Evolutionary conservation across 1,140 invertebrate species (phyloP).

Genomic region (Orius laevigatus): DNA sequence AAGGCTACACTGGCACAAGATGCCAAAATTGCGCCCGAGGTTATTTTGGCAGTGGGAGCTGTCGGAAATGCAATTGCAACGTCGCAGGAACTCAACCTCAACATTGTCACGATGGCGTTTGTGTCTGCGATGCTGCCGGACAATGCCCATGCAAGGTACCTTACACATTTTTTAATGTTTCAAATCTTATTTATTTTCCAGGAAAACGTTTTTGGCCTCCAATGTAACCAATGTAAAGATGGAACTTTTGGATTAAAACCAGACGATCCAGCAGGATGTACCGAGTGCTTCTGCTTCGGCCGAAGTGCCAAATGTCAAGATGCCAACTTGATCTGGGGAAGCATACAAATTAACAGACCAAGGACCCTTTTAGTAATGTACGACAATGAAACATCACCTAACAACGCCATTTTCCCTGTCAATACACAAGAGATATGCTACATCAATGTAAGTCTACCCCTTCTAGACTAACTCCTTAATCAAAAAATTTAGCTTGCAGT

Average conservation of each 20-base stretch:
- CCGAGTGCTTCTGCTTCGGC: constrained; percentile 74
- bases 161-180: constrained; percentile 4
- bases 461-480: background rate
- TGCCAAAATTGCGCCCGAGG: constrained; percentile 71
- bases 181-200: constrained; percentile 25
- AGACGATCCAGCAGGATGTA: constrained; percentile 62
- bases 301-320: constrained; percentile 58
- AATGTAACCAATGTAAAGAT: constrained; percentile 68
- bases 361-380: constrained; percentile 37
- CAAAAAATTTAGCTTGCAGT: constrained; percentile 29
- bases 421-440: constrained; percentile 31
- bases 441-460: constrained; percentile 27
- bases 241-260: constrained; percentile 64
- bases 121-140: constrained; percentile 58
- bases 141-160: constrained; percentile 72
- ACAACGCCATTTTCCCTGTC: constrained; percentile 25
- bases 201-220: constrained; percentile 60
- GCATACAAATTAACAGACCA: constrained; percentile 41
- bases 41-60: constrained; percentile 79
- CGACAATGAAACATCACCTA: constrained; percentile 21
- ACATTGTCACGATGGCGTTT: constrained; percentile 43
- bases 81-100: constrained; percentile 42
- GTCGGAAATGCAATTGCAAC: constrained; percentile 65
- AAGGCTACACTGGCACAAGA: constrained; percentile 59
- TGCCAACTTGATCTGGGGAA: constrained; percentile 58